Evolutionary conservation across 2,113 vertebrate species (phyloP), one percentile per base, ranked within the genome.

Genomic region (Corythoichthys intestinalis): DNA sequence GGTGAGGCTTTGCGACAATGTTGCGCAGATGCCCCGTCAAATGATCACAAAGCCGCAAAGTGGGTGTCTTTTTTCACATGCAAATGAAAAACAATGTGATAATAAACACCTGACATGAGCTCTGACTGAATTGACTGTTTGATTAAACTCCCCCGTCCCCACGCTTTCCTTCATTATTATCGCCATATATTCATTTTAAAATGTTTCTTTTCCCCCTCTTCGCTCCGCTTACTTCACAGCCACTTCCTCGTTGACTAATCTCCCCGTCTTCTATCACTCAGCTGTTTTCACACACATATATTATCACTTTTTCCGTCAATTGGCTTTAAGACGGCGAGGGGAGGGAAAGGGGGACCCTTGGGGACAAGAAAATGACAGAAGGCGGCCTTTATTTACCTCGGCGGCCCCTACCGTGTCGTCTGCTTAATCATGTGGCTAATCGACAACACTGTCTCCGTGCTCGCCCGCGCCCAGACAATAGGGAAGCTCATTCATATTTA

Each of bases 361-460:
- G 80, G 86, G 92, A 88, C 77, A 4, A 94, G 93, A 92, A 93
- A 94, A 92, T 93, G 93, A 94, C 97, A 98, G 96, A 96, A 96
- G 96, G 95, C 89, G 82, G 88, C 85, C 89, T 91, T 93, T 95
- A 94, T 97, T 98, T 97, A 95, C 96, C 94, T 95, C 93, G 76
- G 85, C 71, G 84, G 85, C 85, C 92, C 87, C 93, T 91, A 90
- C 93, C 90, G 64, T 98, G 95, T 98, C 96, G 96, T 97, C 94
- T 93, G 95, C 90, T 95, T 95, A 96, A 98, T 96, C 92, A 91
- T 94, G 94, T 94, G 93, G 93, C 94, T 98, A 98, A 98, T 96
- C 91, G 80, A 94, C 86, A 87, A 92, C 78, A 81, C 86, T 9
- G 77, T 90, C 90, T 91, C 91, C 88, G 90, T 87, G 89, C 93